phyloP scores from a whole-genome alignment of 2,888 invertebrate species.

The Eupelmus urozonus region DNA sequence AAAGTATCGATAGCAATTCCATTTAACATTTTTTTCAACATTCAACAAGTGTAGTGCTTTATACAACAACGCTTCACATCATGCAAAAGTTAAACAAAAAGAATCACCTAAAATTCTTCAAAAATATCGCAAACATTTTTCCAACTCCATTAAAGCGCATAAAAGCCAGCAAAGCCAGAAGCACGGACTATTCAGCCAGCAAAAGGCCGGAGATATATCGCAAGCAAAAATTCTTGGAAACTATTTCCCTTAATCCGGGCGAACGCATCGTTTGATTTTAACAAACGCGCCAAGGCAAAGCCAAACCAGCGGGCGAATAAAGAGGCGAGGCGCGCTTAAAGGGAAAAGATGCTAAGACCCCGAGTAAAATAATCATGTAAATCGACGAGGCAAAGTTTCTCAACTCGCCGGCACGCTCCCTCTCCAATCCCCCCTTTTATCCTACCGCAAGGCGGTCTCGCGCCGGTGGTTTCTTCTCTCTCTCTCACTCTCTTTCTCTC shows the following conservation, averaged over 20 bases:
- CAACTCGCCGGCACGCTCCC: conserved; percentile 25
- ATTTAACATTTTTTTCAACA: too few relatives aligned
- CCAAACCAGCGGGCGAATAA: background rate
- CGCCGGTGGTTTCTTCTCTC: conserved; percentile 4
- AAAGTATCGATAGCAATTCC: too few relatives aligned
- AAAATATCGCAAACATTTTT: too few relatives aligned
- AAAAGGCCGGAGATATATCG: background rate
- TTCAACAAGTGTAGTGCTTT: too few relatives aligned
- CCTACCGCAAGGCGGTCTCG: conserved; percentile 27
- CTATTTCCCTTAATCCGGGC: conserved; percentile 28
- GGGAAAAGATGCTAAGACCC: conserved; percentile 44
- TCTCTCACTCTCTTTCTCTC: background rate
- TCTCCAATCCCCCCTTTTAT: background rate
- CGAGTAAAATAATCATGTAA: conserved; percentile 57
- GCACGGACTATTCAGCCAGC: too few relatives aligned
- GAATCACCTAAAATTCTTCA: too few relatives aligned
- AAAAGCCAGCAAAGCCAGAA: too few relatives aligned
- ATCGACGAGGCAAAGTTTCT: conserved; percentile 56
- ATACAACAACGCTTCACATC: too few relatives aligned
- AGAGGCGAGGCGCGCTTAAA: conserved; percentile 25
- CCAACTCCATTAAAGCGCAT: too few relatives aligned
- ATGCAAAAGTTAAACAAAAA: too few relatives aligned
- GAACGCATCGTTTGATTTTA: conserved; percentile 39
- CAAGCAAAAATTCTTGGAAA: conserved; percentile 13
- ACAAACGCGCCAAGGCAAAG: background rate